Base-by-base conservation (phyloP, 2,113 vertebrate genomes). In the Tamias sibiricus region DNA sequence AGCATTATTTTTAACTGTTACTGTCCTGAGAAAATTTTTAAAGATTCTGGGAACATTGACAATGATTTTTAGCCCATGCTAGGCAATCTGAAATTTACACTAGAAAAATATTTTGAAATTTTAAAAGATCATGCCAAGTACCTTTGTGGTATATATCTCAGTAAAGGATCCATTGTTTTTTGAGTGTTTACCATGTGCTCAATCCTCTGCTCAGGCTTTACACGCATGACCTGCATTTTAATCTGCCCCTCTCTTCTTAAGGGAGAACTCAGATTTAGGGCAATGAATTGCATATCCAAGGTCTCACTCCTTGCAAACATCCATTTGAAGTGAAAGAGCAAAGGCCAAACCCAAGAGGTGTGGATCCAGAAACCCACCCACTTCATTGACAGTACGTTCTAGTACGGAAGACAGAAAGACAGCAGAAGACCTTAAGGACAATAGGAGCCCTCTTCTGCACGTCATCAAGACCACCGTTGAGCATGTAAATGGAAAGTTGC, bases 71-170 rank as follows among this genome's bases (percentile, higher is more conserved):
- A 49, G 8, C 16, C 54, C 22, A 54, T 87, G 68, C 74, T 68
- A 89, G 49, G 69, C 90, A 86, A 96, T 86, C 93, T 94, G 57
- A 96, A 96, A 96, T 10, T 47, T 64, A 88, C 35, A 16, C 91
- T 80, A 68, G 40, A 71, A 90, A 90, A 96, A 92, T 77, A 20
- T 77, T 90, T 94, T 91, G 80, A 96, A 94, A 96, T 79, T 69
- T 75, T 82, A 64, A 83, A 95, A 97, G 26, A 91, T 28, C 13
- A n/a, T 30, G 62, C 30, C 52, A 64, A 44, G 79, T 77, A 37
- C 40, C 83, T n/a, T 96, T 32, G 37, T 11, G 16, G 49, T 59
- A 85, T 87, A 54, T 44, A 30, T 86, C 40, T 57, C 1, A 0
- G 64, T 42, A 17, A 20, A 17, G 6, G 40, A 9, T 32, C 5